A percentile compares a stretch with the other conserved stretches of the same genome.
Conservation (phyloP, 2,113 vertebrate species). For the Pipra filicauda region DNA sequence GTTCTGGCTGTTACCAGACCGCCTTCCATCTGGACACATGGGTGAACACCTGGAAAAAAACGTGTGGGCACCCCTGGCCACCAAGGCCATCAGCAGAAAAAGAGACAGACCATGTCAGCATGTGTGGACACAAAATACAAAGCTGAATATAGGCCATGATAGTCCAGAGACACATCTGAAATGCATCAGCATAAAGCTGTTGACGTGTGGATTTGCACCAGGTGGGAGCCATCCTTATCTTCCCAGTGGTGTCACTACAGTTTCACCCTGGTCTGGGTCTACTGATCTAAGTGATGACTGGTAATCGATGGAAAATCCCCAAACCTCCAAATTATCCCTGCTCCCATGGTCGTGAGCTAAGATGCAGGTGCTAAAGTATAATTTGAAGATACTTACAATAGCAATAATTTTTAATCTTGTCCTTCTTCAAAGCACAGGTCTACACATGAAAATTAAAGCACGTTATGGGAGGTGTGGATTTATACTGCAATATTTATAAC, state of each 20-base stretch:
- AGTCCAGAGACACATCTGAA: not conserved
- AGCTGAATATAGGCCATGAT: fast-evolving
- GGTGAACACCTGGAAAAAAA: not conserved
- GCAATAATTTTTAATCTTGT: not conserved
- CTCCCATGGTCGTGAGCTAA: not conserved
- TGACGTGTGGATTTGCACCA: not conserved
- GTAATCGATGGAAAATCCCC: not conserved
- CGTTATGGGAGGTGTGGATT: not conserved
- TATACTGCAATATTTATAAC: not conserved
- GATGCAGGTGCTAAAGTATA: not conserved
- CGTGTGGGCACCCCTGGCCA: not conserved
- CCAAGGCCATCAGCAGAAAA: not conserved
- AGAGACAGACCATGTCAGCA: not conserved
- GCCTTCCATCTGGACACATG: not conserved
- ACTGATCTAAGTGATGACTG: fast-evolving
- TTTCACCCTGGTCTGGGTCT: not conserved
- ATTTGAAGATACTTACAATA: not conserved
- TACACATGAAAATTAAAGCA: not conserved
- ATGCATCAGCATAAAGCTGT: not conserved
- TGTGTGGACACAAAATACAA: not conserved
- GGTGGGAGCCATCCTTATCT: not conserved
- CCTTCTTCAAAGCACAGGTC: not conserved
- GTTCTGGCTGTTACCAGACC: not conserved
- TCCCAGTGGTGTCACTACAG: not conserved
- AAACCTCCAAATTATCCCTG: not conserved